phyloP scores from a whole-genome alignment of 2,113 vertebrate species.

The Myodes glareolus region DNA sequence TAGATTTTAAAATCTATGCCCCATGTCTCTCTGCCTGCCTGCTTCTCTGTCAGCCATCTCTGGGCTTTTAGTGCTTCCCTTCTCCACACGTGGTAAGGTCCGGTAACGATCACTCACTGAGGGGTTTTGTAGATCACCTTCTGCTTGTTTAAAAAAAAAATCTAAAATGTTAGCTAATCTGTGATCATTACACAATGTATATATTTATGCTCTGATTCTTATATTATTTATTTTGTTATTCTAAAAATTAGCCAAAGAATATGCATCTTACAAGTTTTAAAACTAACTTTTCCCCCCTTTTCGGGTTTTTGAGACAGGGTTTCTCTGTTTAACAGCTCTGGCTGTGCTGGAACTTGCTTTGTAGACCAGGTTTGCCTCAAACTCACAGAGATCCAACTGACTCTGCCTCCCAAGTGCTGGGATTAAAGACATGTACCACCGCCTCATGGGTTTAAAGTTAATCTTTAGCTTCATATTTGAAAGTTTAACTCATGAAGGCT shows the following conservation, averaged over 20 bases:
- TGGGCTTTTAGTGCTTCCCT: not conserved
- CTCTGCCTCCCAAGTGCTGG: not conserved
- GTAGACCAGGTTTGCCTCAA: not conserved
- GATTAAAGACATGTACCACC: not conserved
- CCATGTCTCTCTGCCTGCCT: not conserved
- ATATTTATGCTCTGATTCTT: not conserved
- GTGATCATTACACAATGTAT: not conserved
- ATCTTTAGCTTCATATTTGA: not conserved
- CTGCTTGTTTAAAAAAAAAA: not conserved
- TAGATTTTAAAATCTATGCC: not conserved
- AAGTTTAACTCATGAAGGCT: not conserved
- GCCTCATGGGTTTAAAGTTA: not conserved
- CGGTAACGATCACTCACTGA: not conserved
- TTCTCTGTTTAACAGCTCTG: not conserved
- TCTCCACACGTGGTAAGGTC: not conserved
- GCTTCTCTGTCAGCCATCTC: not conserved
- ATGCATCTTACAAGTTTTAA: conserved; percentile 1
- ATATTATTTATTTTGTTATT: not conserved
- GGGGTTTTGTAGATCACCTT: not conserved
- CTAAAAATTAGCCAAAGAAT: not conserved
- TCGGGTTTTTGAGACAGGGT: fast-evolving
- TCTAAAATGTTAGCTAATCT: not conserved
- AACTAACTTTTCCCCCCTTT: not conserved
- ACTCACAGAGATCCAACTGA: not conserved
- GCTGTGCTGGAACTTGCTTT: not conserved